A percentile compares a stretch with the other conserved stretches of the same genome.
Conservation (phyloP, 2,888 invertebrate genomes). For the Arge pagana region DNA sequence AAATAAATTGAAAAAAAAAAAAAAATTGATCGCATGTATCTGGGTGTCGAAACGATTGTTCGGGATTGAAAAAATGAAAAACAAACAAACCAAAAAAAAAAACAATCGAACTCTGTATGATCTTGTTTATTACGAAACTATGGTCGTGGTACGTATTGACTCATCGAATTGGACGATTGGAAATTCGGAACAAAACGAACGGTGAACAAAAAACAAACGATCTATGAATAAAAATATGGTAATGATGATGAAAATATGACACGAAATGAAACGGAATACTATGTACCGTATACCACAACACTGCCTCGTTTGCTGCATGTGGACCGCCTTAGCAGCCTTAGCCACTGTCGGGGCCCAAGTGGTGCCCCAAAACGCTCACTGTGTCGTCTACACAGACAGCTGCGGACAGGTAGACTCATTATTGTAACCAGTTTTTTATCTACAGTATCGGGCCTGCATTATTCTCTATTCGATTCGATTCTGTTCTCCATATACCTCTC, state of each 20-base stretch:
- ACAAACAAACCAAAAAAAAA: not conserved
- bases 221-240: slow-evolving; percentile 1
- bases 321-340: slow-evolving; percentile 61
- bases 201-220: not conserved
- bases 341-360: slow-evolving; percentile 68
- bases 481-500: no score
- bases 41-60: slow-evolving; percentile 34
- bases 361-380: slow-evolving; percentile 87
- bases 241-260: not conserved
- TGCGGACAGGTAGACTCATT: slow-evolving; percentile 85
- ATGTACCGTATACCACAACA: slow-evolving; percentile 53
- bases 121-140: not conserved
- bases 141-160: not conserved
- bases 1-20: slow-evolving; percentile 19
- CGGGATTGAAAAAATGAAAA: not conserved
- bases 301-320: slow-evolving; percentile 65
- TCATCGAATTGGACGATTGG: not conserved
- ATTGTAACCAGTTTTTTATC: slow-evolving; percentile 59
- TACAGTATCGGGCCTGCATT: slow-evolving; percentile 51
- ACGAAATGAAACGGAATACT: slow-evolving; percentile 8
- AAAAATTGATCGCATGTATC: not conserved
- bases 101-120: not conserved
- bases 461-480: not conserved
- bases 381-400: slow-evolving; percentile 94
- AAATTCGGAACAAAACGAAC: slow-evolving; percentile 1